These are phyloP conservation scores for Setophaga kirtlandii DNA, from an alignment of 2,113 vertebrate genomes.

Conservation along the genomic window DNA sequence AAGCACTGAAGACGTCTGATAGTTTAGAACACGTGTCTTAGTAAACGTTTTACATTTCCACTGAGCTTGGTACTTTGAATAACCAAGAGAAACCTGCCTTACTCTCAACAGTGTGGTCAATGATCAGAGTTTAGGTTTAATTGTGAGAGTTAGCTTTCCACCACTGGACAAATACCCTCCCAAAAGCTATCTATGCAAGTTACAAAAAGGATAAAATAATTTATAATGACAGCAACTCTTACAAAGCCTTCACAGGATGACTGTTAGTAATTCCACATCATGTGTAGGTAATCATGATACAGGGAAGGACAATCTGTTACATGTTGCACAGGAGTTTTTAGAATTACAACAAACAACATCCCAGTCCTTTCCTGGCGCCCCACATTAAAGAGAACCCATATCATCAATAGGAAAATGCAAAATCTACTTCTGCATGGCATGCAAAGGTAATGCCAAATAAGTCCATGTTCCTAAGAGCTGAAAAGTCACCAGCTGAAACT, in stretches of 20 bases:
- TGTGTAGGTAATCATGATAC: not conserved
- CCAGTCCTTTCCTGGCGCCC: not conserved
- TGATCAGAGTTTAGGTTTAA: not conserved
- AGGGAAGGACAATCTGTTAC: not conserved
- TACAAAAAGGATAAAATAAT: not conserved
- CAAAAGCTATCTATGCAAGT: not conserved
- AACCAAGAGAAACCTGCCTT: not conserved
- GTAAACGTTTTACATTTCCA: not conserved
- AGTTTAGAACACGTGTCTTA: not conserved
- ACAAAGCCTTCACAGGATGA: not conserved
- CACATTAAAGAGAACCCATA: not conserved
- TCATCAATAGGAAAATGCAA: fast-evolving
- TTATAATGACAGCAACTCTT: not conserved
- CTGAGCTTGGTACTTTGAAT: not conserved
- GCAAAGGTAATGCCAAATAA: not conserved
- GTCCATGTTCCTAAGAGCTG: not conserved
- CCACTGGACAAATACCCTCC: not conserved
- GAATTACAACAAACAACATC: not conserved
- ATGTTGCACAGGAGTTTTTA: fast-evolving
- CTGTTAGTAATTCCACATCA: not conserved
- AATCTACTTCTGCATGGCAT: not conserved
- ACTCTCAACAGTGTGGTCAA: not conserved
- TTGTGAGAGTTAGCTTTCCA: not conserved
- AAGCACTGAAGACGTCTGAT: not conserved
- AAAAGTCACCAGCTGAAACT: not conserved